These are phyloP conservation scores for Xenus cinereus DNA, from an alignment of 2,113 vertebrate genomes.

Conservation along the genomic window DNA sequence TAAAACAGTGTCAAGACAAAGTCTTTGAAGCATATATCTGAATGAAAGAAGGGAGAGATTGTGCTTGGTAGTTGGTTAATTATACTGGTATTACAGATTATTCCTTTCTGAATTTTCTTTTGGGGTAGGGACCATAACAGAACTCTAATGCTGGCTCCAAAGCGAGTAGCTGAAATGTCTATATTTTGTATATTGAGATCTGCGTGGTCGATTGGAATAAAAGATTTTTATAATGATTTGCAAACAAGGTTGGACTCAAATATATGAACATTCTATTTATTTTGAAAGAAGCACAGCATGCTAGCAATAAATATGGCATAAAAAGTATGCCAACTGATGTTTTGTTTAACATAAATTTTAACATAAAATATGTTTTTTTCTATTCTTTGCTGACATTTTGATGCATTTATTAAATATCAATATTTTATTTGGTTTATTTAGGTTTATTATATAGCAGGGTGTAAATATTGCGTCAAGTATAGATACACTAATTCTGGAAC, in stretches of 20 bases:
- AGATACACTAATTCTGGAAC: neutral
- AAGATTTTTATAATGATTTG: neutral
- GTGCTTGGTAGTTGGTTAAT: neutral
- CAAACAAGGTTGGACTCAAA: neutral
- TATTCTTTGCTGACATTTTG: neutral
- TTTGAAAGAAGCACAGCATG: neutral
- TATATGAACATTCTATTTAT: neutral
- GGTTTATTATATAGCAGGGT: neutral
- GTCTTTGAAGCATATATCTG: neutral
- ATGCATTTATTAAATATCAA: conserved; percentile 6
- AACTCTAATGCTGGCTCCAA: neutral
- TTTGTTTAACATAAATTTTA: conserved; percentile 8
- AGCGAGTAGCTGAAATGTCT: neutral
- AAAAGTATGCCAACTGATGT: neutral
- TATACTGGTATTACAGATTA: neutral
- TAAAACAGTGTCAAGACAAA: neutral
- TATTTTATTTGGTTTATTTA: neutral
- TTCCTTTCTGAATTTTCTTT: neutral
- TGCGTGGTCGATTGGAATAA: neutral
- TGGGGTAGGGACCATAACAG: neutral
- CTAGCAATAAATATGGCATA: neutral
- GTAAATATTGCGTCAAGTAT: neutral
- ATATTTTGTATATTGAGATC: neutral
- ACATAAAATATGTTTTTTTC: neutral
- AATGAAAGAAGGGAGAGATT: neutral